Conservation (phyloP, 2,888 invertebrate species). For the Parnassius mnemosyne region DNA sequence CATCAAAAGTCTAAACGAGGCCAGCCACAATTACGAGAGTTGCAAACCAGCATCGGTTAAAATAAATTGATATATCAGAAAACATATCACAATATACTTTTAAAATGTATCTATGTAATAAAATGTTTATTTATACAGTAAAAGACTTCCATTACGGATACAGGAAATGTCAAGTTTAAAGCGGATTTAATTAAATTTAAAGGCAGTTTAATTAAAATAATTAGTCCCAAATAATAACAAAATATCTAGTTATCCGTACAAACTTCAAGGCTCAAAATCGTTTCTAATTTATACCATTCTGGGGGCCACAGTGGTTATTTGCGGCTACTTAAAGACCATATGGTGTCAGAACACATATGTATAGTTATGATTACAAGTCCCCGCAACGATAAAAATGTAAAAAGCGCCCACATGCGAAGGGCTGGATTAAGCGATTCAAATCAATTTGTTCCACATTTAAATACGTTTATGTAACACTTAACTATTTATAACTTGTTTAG, state of each 20-base stretch:
- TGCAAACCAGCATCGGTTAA: no score
- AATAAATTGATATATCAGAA: no score
- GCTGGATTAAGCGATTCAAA: conserved; percentile 7
- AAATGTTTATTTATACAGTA: no score
- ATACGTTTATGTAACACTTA: background rate
- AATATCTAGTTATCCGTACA: background rate
- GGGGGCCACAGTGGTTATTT: conserved; percentile 19
- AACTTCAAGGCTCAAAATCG: background rate
- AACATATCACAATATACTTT: no score
- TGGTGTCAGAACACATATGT: conserved; percentile 18
- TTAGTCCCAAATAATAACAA: background rate
- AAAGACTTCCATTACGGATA: no score
- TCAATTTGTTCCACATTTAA: conserved; percentile 9
- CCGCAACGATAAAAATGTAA: conserved; percentile 22
- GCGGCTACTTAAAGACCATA: conserved; percentile 10
- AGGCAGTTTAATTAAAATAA: background rate
- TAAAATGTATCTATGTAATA: no score
- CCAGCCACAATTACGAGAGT: no score
- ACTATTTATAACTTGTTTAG: no score
- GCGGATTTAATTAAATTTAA: background rate
- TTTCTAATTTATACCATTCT: conserved; percentile 14
- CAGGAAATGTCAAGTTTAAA: background rate
- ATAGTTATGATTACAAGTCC: conserved; percentile 15
- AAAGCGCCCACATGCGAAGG: conserved; percentile 16
- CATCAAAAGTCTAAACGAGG: background rate